phyloP scores from a whole-genome alignment of 2,888 invertebrate genomes.

The Drosophila neonasuta region DNA sequence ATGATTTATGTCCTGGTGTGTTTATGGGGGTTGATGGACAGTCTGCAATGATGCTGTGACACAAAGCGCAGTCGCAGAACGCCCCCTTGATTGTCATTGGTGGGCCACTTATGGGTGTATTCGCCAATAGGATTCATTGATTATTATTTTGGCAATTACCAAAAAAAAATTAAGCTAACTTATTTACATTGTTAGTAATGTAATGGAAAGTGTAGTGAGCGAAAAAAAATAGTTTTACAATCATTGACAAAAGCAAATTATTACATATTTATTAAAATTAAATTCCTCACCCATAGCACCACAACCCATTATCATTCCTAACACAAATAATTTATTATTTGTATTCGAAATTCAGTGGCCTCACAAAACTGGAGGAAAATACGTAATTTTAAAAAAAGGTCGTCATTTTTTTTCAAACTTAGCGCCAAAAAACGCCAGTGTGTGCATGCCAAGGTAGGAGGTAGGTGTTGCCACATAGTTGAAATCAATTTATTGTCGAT shows the following conservation, averaged over 20 bases:
- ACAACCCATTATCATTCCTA: too few species aligned
- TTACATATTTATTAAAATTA: too few species aligned
- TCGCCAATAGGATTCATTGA: slow-evolving; percentile 36
- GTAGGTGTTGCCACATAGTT: slow-evolving; percentile 2
- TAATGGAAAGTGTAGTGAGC: neutral
- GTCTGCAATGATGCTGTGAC: slow-evolving; percentile 51
- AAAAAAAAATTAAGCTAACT: neutral
- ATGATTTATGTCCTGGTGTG: slow-evolving; percentile 33
- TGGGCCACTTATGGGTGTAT: neutral
- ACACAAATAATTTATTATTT: too few species aligned
- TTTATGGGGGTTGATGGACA: slow-evolving; percentile 46
- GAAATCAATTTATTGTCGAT: neutral
- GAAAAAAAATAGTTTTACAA: too few species aligned
- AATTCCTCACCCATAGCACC: too few species aligned
- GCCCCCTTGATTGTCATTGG: slow-evolving; percentile 61
- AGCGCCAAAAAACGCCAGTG: slow-evolving; percentile 7
- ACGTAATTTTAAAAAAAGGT: too few species aligned
- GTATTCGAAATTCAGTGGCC: too few species aligned
- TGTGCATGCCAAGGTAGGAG: slow-evolving; percentile 2
- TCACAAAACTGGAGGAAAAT: too few species aligned
- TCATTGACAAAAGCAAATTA: too few species aligned
- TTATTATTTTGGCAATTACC: neutral
- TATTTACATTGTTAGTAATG: neutral
- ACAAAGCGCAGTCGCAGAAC: slow-evolving; percentile 68
- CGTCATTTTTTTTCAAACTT: too few species aligned